Evolutionary conservation across 2,888 invertebrate species (phyloP), one percentile per base, ranked within the genome.

Genomic region (Mellilla xanthometata): DNA sequence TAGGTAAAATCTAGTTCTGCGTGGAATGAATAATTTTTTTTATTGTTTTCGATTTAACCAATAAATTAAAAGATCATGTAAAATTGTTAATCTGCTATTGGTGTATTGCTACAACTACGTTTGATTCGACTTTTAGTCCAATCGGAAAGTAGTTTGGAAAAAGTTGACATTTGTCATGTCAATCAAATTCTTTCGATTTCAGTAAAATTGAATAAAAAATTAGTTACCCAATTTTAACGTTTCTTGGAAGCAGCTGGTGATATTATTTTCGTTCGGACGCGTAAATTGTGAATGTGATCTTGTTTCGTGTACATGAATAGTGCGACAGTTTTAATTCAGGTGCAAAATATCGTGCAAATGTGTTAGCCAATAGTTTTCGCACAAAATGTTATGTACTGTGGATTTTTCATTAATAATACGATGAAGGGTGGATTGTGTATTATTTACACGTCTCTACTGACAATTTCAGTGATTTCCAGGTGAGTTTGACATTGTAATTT

Each of bases 341-440:
- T 32, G 22, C 52, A 56, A 60, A 66, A 66, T 61, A 64, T 70
- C 71, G 72, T 76, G 68, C 74, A 68, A 61, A 81, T 81, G 81
- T 79, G 68, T 73, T 82, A 52, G 49, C 19, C 46, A 49, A 42
- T 30, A 77, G 74, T 72, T 76, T 78, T 69, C 77, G 73, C 79
- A 80, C 84, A 86, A 86, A 89, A 89, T 89, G 89, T 62, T 84
- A 86, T 78, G 71, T 79, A 83, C 73, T 79, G 81, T 82, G 74
- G 78, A 84, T 82, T 77, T 82, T 71, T 81, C 76, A 79, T 54
- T 85, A 63, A 81, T 82, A 76, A 73, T 88, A 91, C 84, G 85
- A 93, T 93, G 93, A 92, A 91, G 91, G 87, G 91, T 77, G 90
- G 90, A 68, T 77, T 92, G 70, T 87, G 87, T 74, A 75, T 90